Percentiles rank a stretch among this genome's conserved stretches.
Evolutionary conservation across 2,888 invertebrate species (phyloP).

Genomic region (Monochamus alternatus): DNA sequence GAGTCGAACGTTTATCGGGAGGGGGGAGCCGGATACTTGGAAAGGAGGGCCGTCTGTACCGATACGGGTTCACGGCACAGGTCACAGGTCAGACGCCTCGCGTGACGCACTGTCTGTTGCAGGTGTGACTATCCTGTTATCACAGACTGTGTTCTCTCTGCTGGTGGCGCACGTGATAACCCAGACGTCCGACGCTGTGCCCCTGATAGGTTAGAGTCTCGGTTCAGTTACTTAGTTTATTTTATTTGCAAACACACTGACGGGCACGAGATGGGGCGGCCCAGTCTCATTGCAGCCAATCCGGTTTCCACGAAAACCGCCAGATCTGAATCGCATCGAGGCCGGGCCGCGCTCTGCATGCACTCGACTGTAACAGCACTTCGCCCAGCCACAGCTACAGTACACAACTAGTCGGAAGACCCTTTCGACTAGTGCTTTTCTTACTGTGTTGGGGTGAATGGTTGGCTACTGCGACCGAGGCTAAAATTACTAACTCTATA

Average conservation of each 20-base stretch:
- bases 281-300: constrained; percentile 48
- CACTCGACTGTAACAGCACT: constrained; percentile 68
- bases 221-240: constrained; percentile 61
- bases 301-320: constrained; percentile 8
- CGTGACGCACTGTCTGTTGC: constrained; percentile 80
- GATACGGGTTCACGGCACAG: constrained; percentile 65
- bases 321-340: constrained; percentile 40
- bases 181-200: constrained; percentile 99
- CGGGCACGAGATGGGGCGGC: constrained; percentile 60
- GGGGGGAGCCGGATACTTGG: constrained; percentile 70
- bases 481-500: constrained; percentile 60
- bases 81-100: constrained; percentile 71
- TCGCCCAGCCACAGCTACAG: constrained; percentile 68
- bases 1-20: constrained; percentile 63
- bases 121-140: constrained; percentile 99
- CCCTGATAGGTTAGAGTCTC: constrained; percentile 90
- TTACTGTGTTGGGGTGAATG: constrained; percentile 65
- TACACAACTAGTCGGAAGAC: constrained; percentile 63
- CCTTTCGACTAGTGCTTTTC: constrained; percentile 59
- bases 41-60: constrained; percentile 58
- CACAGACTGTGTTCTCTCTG: constrained; percentile 99
- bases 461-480: constrained; percentile 67
- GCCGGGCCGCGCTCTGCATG: constrained; percentile 66
- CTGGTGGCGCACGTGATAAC: constrained; percentile 99
- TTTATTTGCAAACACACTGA: constrained; percentile 66